A percentile compares a stretch with the other conserved stretches of the same genome.
These are phyloP conservation scores for Uloborus diversus DNA, from an alignment of 1,140 invertebrate species.

Conservation along the genomic window DNA sequence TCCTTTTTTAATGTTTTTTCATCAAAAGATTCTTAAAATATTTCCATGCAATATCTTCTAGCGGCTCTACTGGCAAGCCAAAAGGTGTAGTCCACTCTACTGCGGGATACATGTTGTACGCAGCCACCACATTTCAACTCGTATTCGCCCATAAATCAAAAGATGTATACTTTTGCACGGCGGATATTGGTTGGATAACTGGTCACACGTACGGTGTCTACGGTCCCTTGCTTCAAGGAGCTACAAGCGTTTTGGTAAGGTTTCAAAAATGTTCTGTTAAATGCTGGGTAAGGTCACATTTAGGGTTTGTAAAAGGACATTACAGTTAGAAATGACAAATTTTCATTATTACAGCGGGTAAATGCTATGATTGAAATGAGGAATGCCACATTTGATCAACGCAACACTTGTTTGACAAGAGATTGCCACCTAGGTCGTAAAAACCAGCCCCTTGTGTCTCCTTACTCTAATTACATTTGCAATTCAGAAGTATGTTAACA, in stretches of 20 bases:
- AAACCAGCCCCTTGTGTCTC: no score
- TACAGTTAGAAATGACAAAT: no score
- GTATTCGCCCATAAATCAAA: slow-evolving; percentile 92
- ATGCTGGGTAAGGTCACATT: no score
- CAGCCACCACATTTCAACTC: slow-evolving; percentile 89
- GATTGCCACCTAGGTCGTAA: no score
- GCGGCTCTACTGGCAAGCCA: slow-evolving; percentile 96
- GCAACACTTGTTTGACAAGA: no score
- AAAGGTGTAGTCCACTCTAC: slow-evolving; percentile 96
- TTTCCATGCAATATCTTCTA: not conserved
- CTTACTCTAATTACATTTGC: no score
- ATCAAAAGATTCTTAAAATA: no score
- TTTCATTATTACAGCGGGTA: no score
- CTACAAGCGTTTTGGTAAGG: slow-evolving; percentile 73
- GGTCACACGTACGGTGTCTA: slow-evolving; percentile 98
- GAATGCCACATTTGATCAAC: no score
- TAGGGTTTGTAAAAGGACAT: no score
- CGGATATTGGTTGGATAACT: slow-evolving; percentile 98
- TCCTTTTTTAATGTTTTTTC: not conserved
- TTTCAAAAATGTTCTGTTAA: not conserved
- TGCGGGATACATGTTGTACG: slow-evolving; percentile 92
- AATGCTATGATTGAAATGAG: no score
- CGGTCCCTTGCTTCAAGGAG: slow-evolving; percentile 90
- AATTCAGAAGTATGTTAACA: no score
- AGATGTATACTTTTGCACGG: slow-evolving; percentile 97